Evolutionary conservation across 2,113 vertebrate genomes (phyloP).

Genomic region (Proteles cristata): DNA sequence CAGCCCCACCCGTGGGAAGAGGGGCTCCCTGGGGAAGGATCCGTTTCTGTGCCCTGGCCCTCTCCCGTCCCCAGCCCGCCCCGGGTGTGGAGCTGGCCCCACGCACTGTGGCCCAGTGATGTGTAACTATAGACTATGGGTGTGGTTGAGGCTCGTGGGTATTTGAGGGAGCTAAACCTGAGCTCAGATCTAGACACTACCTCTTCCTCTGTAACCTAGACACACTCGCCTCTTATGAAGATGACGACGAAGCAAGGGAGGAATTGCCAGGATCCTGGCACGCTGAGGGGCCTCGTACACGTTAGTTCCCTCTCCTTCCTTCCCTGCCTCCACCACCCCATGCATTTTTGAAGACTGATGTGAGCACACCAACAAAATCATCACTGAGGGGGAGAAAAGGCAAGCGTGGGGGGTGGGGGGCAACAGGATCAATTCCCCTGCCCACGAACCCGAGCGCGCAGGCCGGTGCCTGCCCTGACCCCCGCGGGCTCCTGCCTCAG

Average conservation of each 20-base stretch:
- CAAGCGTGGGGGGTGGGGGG: neutral
- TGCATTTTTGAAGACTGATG: neutral
- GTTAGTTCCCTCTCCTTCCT: neutral
- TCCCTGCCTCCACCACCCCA: too few species aligned
- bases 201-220: neutral
- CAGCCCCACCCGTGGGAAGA: too few species aligned
- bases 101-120: neutral
- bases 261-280: neutral
- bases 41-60: neutral
- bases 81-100: neutral
- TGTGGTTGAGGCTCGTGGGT: neutral
- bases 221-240: neutral
- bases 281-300: neutral
- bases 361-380: neutral
- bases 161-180: neutral
- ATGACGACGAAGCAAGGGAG: neutral
- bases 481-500: neutral
- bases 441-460: fast-evolving
- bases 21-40: too few species aligned
- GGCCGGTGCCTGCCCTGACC: neutral
- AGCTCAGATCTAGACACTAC: neutral
- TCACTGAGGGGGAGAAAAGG: neutral
- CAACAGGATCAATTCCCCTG: too few species aligned
- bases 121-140: fast-evolving
- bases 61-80: neutral